Conservation (phyloP, 2,888 invertebrate genomes). For the Saturnia japonica region DNA sequence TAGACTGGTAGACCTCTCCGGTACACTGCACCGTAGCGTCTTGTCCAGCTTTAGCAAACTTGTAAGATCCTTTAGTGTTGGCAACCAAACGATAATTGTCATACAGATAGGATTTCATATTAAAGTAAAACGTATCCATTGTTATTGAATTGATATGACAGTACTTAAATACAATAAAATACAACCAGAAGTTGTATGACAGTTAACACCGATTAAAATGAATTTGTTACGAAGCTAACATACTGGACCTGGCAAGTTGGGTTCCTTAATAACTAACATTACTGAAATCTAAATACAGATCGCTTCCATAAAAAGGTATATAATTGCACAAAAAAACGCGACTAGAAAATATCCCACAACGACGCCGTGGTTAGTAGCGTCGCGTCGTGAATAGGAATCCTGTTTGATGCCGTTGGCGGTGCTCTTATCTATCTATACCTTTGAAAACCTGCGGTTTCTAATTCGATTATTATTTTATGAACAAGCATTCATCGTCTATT, state of each 20-base stretch:
- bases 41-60: too few relatives aligned
- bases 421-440: slow-evolving; percentile 10
- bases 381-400: neutral
- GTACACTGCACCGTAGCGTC: too few relatives aligned
- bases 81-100: neutral
- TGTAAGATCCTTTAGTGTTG: neutral
- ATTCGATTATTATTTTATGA: slow-evolving; percentile 31
- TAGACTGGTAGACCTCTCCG: too few relatives aligned
- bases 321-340: neutral
- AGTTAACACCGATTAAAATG: neutral
- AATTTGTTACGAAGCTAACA: neutral
- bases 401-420: neutral
- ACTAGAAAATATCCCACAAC: neutral
- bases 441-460: slow-evolving; percentile 23
- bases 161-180: neutral
- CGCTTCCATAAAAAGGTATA: neutral
- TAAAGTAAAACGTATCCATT: neutral
- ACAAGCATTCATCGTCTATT: slow-evolving; percentile 33
- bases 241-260: neutral
- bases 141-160: neutral
- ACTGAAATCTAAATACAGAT: neutral
- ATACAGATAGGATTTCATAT: neutral
- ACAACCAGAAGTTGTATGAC: neutral
- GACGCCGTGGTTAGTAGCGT: neutral
- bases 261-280: neutral